These are phyloP conservation scores for Sphecodes monilicornis DNA, from an alignment of 2,888 invertebrate genomes.

Conservation along the genomic window DNA sequence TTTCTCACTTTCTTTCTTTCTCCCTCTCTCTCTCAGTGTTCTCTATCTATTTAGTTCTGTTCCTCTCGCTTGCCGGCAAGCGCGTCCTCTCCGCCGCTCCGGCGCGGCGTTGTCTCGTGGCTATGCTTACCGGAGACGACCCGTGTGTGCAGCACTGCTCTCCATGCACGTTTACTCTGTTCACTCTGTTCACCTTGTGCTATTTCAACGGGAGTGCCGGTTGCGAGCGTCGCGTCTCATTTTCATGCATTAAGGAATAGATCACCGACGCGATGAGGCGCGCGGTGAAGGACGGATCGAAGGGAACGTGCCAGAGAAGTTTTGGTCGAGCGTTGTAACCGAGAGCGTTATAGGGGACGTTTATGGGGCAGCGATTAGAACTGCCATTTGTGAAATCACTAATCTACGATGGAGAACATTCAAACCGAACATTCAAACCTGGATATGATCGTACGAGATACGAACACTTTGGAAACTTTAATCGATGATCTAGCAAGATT, in stretches of 20 bases:
- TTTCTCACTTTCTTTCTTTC: not conserved
- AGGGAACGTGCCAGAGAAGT: constrained; percentile 7
- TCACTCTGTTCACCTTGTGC: constrained; percentile 24
- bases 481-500: not conserved
- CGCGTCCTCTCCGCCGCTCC: not conserved
- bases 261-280: constrained; percentile 59
- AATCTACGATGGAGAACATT: not conserved
- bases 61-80: constrained; percentile 2
- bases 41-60: constrained; percentile 27
- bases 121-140: constrained; percentile 21
- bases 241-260: constrained; percentile 75
- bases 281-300: constrained; percentile 28
- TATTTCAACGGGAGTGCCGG: constrained; percentile 65
- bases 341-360: not conserved
- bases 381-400: not conserved
- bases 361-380: not conserved
- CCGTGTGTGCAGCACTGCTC: constrained; percentile 1
- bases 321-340: constrained; percentile 14
- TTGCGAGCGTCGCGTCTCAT: constrained; percentile 72
- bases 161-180: not conserved
- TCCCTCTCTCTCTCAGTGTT: constrained; percentile 9
- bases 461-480: not conserved
- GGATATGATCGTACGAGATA: not conserved
- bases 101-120: constrained; percentile 54
- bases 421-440: not conserved